phyloP scores from a whole-genome alignment of 2,113 vertebrate genomes.

The Cettia cetti region DNA sequence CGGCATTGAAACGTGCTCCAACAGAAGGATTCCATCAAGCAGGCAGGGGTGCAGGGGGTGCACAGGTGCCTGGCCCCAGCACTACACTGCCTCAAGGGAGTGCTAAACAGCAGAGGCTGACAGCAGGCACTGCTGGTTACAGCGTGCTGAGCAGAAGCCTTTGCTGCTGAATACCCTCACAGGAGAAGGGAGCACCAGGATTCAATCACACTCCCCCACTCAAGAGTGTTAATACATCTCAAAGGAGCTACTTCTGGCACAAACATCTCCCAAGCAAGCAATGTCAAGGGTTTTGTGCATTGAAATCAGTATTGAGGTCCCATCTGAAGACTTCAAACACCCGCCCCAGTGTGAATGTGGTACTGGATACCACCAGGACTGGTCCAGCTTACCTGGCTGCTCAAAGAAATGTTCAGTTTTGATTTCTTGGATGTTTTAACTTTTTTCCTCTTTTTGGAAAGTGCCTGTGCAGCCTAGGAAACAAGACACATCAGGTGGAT shows the following conservation, averaged over 20 bases:
- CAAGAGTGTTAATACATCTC: background rate
- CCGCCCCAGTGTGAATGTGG: background rate
- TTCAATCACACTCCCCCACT: fast-evolving
- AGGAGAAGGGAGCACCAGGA: background rate
- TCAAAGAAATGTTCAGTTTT: background rate
- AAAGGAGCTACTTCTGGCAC: background rate
- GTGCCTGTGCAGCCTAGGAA: slow-evolving; percentile 55
- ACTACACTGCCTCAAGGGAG: background rate
- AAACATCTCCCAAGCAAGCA: background rate
- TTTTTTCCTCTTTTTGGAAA: background rate
- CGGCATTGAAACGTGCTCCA: fast-evolving
- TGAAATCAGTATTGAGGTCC: background rate
- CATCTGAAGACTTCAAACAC: background rate
- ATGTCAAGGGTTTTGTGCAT: background rate
- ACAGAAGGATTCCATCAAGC: background rate
- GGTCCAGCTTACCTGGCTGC: slow-evolving; percentile 56
- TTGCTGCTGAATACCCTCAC: background rate
- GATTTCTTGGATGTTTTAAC: background rate
- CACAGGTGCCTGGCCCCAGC: background rate
- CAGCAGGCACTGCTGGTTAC: background rate
- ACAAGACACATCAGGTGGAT: background rate
- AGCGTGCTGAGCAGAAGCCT: background rate
- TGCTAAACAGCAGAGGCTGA: background rate
- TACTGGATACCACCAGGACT: background rate
- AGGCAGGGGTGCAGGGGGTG: background rate